Evolutionary conservation across 35 echinoderm and acorn worm genomes (phyloP).

Genomic region (Heliocidaris tuberculata): DNA sequence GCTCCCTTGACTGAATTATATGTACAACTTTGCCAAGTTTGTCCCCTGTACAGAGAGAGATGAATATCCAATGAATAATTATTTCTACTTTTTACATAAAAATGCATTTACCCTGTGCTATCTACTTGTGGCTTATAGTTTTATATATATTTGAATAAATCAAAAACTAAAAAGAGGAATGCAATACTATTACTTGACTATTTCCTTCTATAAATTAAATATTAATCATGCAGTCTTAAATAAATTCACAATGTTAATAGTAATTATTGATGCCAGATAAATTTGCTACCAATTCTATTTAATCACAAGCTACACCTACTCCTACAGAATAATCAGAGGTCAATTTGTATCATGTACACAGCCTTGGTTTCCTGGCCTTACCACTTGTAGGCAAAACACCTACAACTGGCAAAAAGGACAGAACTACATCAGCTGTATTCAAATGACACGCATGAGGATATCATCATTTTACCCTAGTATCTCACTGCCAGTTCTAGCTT

Average conservation of each 20-base stretch:
- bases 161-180: no score
- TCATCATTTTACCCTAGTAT: not conserved
- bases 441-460: not conserved
- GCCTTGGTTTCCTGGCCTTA: not conserved
- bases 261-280: no score
- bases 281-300: no score
- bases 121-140: no score
- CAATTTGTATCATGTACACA: not conserved
- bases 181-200: no score
- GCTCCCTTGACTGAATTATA: constrained; percentile 99
- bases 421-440: not conserved
- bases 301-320: no score
- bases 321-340: not conserved
- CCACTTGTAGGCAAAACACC: not conserved
- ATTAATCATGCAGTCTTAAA: no score
- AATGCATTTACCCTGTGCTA: no score
- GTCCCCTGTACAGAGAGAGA: constrained; percentile 66
- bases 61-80: not conserved
- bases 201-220: no score
- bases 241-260: no score
- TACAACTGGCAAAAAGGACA: not conserved
- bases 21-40: constrained; percentile 99
- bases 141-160: no score
- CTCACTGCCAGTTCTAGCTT: not conserved
- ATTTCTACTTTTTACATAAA: not conserved